phyloP scores from a whole-genome alignment of 64 coral and sea anemone species.

The Stichodactyla mertensii region DNA sequence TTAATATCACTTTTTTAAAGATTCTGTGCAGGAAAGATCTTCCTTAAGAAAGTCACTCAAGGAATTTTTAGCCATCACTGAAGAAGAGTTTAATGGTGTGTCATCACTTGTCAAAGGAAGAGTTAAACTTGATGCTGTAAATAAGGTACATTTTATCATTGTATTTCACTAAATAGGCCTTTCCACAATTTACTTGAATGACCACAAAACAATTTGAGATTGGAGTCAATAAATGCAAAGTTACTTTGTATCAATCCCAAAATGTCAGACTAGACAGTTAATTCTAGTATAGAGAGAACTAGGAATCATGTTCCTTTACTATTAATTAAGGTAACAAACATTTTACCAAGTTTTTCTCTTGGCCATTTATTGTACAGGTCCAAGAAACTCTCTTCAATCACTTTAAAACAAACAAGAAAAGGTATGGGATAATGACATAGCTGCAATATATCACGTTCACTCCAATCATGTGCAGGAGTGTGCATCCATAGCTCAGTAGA shows the following conservation, averaged over 20 bases:
- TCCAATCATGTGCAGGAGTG: too few species aligned
- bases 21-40: neutral
- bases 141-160: constrained; percentile 46
- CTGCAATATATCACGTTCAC: too few species aligned
- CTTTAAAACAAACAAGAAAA: constrained; percentile 83
- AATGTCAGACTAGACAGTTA: too few species aligned
- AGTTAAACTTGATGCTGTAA: constrained; percentile 77
- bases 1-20: neutral
- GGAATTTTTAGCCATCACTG: constrained; percentile 64
- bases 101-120: constrained; percentile 77
- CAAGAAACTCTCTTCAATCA: constrained; percentile 68
- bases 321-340: neutral
- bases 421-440: constrained; percentile 1
- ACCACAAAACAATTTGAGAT: too few species aligned
- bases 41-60: neutral
- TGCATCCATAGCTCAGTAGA: too few species aligned
- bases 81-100: constrained; percentile 75
- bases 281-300: too few species aligned
- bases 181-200: neutral
- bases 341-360: neutral
- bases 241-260: too few species aligned
- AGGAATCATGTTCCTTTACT: too few species aligned
- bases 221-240: too few species aligned
- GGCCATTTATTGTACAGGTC: constrained; percentile 42
- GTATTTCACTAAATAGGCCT: neutral